phyloP scores from a whole-genome alignment of 37 sponge, comb jelly and placozoan genomes.

The Cliona cf. orientalis region DNA sequence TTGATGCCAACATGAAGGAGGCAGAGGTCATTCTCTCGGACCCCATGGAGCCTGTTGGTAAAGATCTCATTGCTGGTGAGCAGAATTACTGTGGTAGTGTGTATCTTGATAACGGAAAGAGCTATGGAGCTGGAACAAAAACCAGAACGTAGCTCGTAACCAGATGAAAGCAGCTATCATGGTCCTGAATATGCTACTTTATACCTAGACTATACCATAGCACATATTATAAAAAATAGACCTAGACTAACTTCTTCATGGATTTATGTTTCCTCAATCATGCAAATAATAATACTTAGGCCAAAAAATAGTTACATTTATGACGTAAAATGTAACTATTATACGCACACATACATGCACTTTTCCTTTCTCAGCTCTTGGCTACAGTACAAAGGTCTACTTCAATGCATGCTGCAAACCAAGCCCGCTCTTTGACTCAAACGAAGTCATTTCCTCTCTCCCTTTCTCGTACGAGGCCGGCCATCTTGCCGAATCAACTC shows the following conservation, averaged over 20 bases:
- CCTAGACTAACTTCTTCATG: not conserved
- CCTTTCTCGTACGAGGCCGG: constrained; percentile 64
- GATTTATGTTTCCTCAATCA: not conserved
- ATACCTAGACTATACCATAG: no score
- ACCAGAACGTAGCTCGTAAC: no score
- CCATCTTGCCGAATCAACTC: constrained; percentile 54
- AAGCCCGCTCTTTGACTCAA: constrained; percentile 46
- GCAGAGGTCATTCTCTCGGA: constrained; percentile 61
- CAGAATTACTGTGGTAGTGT: not conserved
- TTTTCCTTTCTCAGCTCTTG: constrained; percentile 45
- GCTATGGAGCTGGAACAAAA: no score
- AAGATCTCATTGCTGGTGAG: constrained; percentile 67
- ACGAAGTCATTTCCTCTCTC: constrained; percentile 35
- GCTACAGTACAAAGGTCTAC: constrained; percentile 83
- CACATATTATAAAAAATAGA: no score
- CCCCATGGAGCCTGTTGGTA: constrained; percentile 64
- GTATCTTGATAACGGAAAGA: no score
- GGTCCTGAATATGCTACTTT: no score
- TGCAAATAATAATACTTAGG: no score
- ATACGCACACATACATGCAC: constrained; percentile 3
- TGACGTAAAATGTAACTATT: no score
- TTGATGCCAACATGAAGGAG: constrained; percentile 44
- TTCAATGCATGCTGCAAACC: constrained; percentile 87
- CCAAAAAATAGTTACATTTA: not conserved
- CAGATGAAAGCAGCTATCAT: no score